Percentiles rank a stretch among this genome's conserved stretches.
Evolutionary conservation across 2,888 invertebrate species (phyloP).

Genomic region (Acanthococcus lagerstroemiae): DNA sequence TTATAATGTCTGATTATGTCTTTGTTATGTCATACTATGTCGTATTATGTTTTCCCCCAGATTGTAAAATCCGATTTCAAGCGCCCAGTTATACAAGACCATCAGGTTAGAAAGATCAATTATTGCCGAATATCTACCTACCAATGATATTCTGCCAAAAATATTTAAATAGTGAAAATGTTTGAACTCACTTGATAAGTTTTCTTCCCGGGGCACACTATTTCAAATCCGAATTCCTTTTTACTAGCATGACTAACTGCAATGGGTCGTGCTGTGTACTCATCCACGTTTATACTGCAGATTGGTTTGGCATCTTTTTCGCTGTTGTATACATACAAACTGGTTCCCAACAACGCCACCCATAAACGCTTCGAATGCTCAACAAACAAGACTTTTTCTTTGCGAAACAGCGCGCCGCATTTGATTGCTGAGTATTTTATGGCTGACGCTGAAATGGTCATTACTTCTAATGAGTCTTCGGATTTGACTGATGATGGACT

Average conservation of each 20-base stretch:
- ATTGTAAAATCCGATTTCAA: too few relatives aligned
- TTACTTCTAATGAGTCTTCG: conserved; percentile 29
- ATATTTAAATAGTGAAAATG: too few relatives aligned
- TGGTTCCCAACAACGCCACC: conserved; percentile 37
- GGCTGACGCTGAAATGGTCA: conserved; percentile 32
- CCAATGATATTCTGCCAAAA: too few relatives aligned
- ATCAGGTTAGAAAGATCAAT: background rate
- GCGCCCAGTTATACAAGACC: too few relatives aligned
- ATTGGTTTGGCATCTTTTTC: conserved; percentile 38
- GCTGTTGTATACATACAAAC: conserved; percentile 37
- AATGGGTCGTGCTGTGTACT: conserved; percentile 38
- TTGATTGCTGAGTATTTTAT: conserved; percentile 35
- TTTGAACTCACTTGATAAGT: conserved; percentile 38
- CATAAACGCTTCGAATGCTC: conserved; percentile 38
- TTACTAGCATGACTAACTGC: conserved; percentile 32
- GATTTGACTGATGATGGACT: conserved; percentile 28
- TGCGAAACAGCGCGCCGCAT: conserved; percentile 37
- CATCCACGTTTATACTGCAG: conserved; percentile 36
- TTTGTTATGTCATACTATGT: too few relatives aligned
- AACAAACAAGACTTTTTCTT: conserved; percentile 38
- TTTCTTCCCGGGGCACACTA: conserved; percentile 40
- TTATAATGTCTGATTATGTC: too few relatives aligned
- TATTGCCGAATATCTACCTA: too few relatives aligned
- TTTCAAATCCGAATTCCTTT: conserved; percentile 38
- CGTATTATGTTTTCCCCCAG: too few relatives aligned